phyloP scores from a whole-genome alignment of 30 jellyfish, hydroid and myxozoan genomes.

The Aurelia coerulea region DNA sequence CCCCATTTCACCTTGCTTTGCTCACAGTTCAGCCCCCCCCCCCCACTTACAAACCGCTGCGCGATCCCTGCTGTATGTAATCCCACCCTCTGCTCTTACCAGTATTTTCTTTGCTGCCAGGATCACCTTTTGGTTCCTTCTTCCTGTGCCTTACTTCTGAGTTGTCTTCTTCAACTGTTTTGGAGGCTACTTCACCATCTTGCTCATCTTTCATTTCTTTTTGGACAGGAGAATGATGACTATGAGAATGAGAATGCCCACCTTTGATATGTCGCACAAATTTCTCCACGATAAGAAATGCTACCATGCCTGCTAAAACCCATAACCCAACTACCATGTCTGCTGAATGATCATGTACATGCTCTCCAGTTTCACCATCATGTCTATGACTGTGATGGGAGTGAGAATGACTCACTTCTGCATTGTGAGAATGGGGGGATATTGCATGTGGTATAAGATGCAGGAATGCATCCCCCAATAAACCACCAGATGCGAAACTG shows the following conservation, averaged over 20 bases:
- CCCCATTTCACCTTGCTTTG: no score
- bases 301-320: constrained; percentile 95
- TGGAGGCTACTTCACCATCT: constrained; percentile 29
- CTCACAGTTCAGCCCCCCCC: no score
- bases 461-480: constrained; percentile 95
- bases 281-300: constrained; percentile 90
- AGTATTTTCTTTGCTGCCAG: no score
- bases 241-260: constrained; percentile 93
- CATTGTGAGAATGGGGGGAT: constrained; percentile 90
- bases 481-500: constrained; percentile 97
- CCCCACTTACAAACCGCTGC: no score
- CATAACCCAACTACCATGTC: constrained; percentile 95
- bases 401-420: constrained; percentile 75
- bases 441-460: constrained; percentile 97
- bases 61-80: no score
- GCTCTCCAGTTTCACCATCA: constrained; percentile 74
- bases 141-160: constrained; percentile 49
- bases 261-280: constrained; percentile 96
- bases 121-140: background rate
- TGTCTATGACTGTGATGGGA: constrained; percentile 81
- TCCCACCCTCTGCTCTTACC: no score
- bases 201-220: constrained; percentile 40
- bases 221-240: constrained; percentile 16
- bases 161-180: background rate
- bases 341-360: constrained; percentile 91